Base-by-base conservation (phyloP, 2,797 vertebrate species). In the Tachyglossus aculeatus region DNA sequence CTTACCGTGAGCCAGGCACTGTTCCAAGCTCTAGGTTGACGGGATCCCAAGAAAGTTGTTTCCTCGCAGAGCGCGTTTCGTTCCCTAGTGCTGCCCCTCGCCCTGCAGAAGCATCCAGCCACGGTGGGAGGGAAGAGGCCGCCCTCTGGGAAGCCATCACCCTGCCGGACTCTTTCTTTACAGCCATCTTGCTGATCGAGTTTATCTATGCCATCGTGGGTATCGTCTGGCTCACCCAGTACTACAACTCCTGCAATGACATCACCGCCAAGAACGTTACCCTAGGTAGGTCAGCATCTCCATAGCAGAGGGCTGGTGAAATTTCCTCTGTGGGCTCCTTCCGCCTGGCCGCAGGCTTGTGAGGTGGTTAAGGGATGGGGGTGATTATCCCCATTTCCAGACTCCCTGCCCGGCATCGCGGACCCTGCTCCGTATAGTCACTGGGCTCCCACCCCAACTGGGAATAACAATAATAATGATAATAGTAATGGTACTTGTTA, bases 151-250 rank as follows among this genome's bases (percentile, higher is more conserved):
- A 1, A 0, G 3, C 53, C 41, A 44, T 22, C 53, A 52, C 67
- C 72, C 29, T 2, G 53, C 3, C 0, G 13, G 39, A 31, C 63
- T 4, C 74, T 88, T 59, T 73, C 78, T 54, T 67, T 53, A 15
- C 86, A 95, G 98, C 97, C n/a, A 99, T 99, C 88, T 88, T 99
- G 84, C 89, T 99, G 87, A 98, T 99, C 0, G 98, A 99, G 91
- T 94, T 99, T 36, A 94, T 98, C 16, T 99, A 99, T 0, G 98
- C 98, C 44, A 96, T 99, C 8, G 97, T 99, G 82, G 98, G 98
- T 74, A 98, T 99, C 61, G 92, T 94, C 61, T 99, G 98, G 98
- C 95, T 99, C 61, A 95, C 95, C 9, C 96, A 98, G 89, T 99
- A 98, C 91, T 99, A 99, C 88, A 91, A 95, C 53, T 97, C 97